phyloP scores from a whole-genome alignment of 1,140 invertebrate species.

The Elysia chlorotica region DNA sequence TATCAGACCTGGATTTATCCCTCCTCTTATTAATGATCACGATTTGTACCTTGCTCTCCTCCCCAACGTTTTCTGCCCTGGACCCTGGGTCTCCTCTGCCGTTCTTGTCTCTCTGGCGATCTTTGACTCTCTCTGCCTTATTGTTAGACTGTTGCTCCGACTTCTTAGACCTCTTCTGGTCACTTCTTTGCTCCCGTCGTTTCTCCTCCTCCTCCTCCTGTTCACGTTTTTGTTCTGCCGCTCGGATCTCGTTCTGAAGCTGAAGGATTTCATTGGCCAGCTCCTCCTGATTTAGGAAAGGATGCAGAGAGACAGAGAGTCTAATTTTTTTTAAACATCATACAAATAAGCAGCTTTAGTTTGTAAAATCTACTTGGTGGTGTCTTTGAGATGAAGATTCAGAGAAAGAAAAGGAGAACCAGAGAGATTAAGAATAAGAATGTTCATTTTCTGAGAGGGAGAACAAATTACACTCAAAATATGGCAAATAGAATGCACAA shows the following conservation, averaged over 20 bases:
- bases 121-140: background rate
- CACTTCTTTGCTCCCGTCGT: background rate
- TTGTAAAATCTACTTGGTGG: too few species aligned
- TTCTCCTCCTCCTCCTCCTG: background rate
- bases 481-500: too few species aligned
- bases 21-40: background rate
- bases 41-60: slow-evolving; percentile 1
- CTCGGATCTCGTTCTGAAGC: slow-evolving; percentile 11
- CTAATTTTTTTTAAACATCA: too few species aligned
- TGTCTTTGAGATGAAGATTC: too few species aligned
- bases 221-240: slow-evolving; percentile 4
- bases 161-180: background rate
- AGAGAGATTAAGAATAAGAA: too few species aligned
- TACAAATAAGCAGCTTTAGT: too few species aligned
- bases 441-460: too few species aligned
- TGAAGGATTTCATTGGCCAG: slow-evolving; percentile 8
- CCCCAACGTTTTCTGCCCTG: background rate
- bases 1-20: background rate
- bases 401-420: too few species aligned
- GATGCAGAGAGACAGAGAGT: too few species aligned
- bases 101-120: background rate
- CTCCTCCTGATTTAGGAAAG: too few species aligned
- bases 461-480: too few species aligned
- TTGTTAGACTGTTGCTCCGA: background rate
- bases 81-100: background rate